These are phyloP conservation scores for Sebastes itinus DNA, from an alignment of 2,797 vertebrate species.

Conservation along the genomic window DNA sequence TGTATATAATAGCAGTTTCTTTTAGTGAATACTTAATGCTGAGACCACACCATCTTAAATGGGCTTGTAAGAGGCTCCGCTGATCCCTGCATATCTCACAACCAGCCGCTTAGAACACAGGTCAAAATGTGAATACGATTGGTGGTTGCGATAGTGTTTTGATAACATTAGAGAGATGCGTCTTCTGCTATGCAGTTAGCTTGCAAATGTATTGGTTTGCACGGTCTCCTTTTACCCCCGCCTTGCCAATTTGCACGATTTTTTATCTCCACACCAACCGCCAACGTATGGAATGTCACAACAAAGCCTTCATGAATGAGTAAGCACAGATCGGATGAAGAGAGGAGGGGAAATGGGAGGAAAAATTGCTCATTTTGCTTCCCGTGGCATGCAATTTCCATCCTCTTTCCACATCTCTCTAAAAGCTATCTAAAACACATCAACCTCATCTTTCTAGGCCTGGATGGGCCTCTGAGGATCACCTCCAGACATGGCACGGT, in stretches of 20 bases:
- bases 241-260: conserved; percentile 13
- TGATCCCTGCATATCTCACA: conserved; percentile 9
- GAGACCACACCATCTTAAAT: not conserved
- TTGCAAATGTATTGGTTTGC: conserved; percentile 12
- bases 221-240: not conserved
- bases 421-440: conserved; percentile 75
- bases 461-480: conserved; percentile 65
- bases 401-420: conserved; percentile 60
- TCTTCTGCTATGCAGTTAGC: not conserved
- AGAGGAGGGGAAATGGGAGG: conserved; percentile 63
- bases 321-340: conserved; percentile 61
- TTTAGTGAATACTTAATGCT: not conserved
- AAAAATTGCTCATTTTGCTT: conserved; percentile 73
- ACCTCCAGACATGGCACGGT: conserved; percentile 59
- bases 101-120: not conserved
- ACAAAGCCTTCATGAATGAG: conserved; percentile 76
- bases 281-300: conserved; percentile 63
- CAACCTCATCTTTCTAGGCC: conserved; percentile 64
- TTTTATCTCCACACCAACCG: conserved; percentile 45
- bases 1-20: conserved; percentile 4
- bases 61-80: conserved; percentile 6
- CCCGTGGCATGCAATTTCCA: conserved; percentile 72
- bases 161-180: conserved; percentile 13
- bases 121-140: conserved; percentile 36
- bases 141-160: conserved; percentile 8